Base-by-base conservation (phyloP, 1,140 invertebrate species). In the Meteorus sp. region DNA sequence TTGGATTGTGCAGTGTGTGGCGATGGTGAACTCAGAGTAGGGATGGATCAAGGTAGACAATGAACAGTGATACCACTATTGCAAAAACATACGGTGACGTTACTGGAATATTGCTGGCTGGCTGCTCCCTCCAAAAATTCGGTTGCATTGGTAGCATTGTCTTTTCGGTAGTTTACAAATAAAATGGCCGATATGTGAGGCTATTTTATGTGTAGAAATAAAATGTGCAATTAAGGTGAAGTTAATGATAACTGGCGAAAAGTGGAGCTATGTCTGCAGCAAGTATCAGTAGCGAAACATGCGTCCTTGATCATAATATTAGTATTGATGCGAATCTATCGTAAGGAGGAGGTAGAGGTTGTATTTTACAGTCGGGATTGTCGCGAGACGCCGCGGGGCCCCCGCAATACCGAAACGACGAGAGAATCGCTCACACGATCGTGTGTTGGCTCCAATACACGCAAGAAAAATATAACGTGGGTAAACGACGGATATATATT, bases 91-190 rank as follows among this genome's bases (percentile, higher is more conserved):
- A 59, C 50, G 64, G 63, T 63, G 71, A 74, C 72, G 70, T 64
- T 67, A 55, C 61, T 61, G 61, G n/a, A 33, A n/a, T n/a, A n/a
- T n/a, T 13, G 8, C 15, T 29, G 60, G 15, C 57, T 54, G 47
- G 61, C 54, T 61, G 69, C 72, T 77, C 75, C 74, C 74, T 75
- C 73, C 75, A 76, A 77, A 77, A 76, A 56, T 50, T 57, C 66
- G 66, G 58, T 66, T 66, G 54, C 50, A 72, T 78, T 79, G 76
- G 77, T 70, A 74, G 59, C 69, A 73, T 70, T 78, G 76, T 64
- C 72, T 74, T n/a, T 78, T 77, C 74, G 73, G 73, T 78, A 78
- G 76, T 78, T 78, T 78, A 78, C 76, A 78, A 78, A 79, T 79
- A 80, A 80, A 78, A 80, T 80, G 77, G 78, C 78, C 76, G 76